Base-by-base conservation (phyloP, 2,888 invertebrate genomes). In the Pogonocherus hispidulus region DNA sequence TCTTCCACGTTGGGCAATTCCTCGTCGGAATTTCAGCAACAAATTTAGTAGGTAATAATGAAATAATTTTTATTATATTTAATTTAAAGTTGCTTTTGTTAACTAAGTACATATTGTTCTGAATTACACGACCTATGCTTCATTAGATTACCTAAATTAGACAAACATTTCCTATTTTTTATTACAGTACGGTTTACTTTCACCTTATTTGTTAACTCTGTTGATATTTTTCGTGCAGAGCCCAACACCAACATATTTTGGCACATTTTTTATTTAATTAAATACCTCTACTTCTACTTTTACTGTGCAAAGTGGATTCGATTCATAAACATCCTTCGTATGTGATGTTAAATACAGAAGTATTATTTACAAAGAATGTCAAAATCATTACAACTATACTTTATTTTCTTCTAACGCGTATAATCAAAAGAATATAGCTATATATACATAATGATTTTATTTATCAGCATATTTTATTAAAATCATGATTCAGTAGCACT, bases 1-100 rank as follows among this genome's bases (percentile, higher is more conserved):
- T 60, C 49, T 49, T 27, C 49, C 20, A 19, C n/a, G 23, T 60
- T 60, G 32, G 23, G 49, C 18, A 60, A 60, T 11, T 16, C 37
- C 23, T 46, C 19, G 14, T 49, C n/a, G 35, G 35, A 49, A 49
- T 49, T 60, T 60, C 60, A 49, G 49, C 47, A 47, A 47, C 49
- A 46, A 59, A 16, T 59, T 23, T 59, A 46, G 20, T 22, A 23
- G 44, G 59, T 35, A 57, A 37, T 59, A 54, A 54, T 54, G 57
- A 59, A 59, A 59, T 59, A 59, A 27, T 46, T 60, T 57, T 60
- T 60, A 60, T 60, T 60, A 60, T 60, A 60, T 60, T 60, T 60
- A 60, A 49, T 49, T 60, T 60, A 59, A 47, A 47, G 32, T 60
- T 60, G 49, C 35, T 32, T 60, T 49, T 60, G 60, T 60, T 60